Base-by-base conservation (phyloP, 2,797 vertebrate species). In the Melanotaenia parkinsoni region DNA sequence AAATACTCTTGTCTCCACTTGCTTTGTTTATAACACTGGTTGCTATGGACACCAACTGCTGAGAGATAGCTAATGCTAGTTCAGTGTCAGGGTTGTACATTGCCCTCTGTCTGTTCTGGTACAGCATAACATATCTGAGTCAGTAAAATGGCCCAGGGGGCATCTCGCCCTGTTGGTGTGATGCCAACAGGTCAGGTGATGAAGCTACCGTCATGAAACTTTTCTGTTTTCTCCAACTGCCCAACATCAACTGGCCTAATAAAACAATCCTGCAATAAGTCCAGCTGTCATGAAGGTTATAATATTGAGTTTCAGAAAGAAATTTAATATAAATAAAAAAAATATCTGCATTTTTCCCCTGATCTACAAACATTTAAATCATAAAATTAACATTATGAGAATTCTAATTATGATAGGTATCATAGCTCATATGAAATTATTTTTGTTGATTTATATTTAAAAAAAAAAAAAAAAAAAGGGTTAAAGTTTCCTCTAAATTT, bases 1-100 rank as follows among this genome's bases (percentile, higher is more conserved):
- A 64, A 79, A 50, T 16, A 20, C 37, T 63, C 74, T 35, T 74
- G 79, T 67, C 69, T 67, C 13, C 9, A 51, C 82, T 72, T 71
- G 88, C 57, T 47, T 9, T 60, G 65, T 92, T 82, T 91, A 90
- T 84, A 75, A 79, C 2, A 0, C 22, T 24, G 35, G 87, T 93
- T 87, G 72, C 86, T 14, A 80, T 85, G 86, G 82, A 37, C 0
- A 89, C 85, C 70, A 24, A 8, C 65, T 35, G 16, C 81, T 57
- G 70, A 69, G 26, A 76, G 73, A 72, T 32, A 32, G 9, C 63
- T 76, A 64, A 72, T n/a, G 68, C 63, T 33, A 33, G 32, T 67
- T 59, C 37, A 59, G 28, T 14, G 40, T 83, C 45, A 54, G 33
- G 65, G 64, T 47, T 1, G 37, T 28, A 65, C 69, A 20, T 75